Evolutionary conservation across 2,888 invertebrate species (phyloP), one percentile per base, ranked within the genome.

Genomic region (Xestia sexstrigata): DNA sequence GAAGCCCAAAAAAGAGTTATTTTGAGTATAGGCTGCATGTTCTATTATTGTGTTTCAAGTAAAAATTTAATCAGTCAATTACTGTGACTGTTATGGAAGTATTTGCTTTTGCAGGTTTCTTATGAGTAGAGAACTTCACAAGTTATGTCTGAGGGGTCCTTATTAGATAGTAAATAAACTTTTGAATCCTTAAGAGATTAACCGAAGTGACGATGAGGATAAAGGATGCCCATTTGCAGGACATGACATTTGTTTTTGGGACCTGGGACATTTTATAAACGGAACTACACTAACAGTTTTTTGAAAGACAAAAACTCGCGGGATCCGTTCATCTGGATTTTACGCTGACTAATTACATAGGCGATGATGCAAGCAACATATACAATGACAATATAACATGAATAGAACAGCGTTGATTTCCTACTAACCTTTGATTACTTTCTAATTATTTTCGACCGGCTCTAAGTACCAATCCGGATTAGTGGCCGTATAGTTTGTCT

Each of bases 401-500:
- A 49, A 26, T 13, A 65, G n/a, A 67, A 55, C 42, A 17, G 13
- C 39, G 4, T 30, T 55, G 8, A 72, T 68, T 78, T 68, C 69
- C 68, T 71, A 55, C 39, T 52, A 23, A 60, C 69, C 69, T 67
- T 49, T 71, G 62, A 73, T 76, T 60, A 81, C 82, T 82, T 83
- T 83, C 82, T 79, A 87, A 88, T 78, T 67, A 80, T 73, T 78
- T 75, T 77, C 30, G 77, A 70, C 63, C 17, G 39, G 66, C 49
- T 73, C 35, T 68, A 69, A 68, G 55, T 70, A 87, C 67, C 63
- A 84, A 76, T 86, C 78, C 81, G 84, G 89, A 87, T 89, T 75
- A 86, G 42, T 60, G 70, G 26, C 35, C 39, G 63, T 63, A 63
- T 62, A 80, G 76, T 82, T 73, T 81, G 79, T 75, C 72, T 79